phyloP scores from a whole-genome alignment of 2,888 invertebrate genomes.

The Corbicula japonica region DNA sequence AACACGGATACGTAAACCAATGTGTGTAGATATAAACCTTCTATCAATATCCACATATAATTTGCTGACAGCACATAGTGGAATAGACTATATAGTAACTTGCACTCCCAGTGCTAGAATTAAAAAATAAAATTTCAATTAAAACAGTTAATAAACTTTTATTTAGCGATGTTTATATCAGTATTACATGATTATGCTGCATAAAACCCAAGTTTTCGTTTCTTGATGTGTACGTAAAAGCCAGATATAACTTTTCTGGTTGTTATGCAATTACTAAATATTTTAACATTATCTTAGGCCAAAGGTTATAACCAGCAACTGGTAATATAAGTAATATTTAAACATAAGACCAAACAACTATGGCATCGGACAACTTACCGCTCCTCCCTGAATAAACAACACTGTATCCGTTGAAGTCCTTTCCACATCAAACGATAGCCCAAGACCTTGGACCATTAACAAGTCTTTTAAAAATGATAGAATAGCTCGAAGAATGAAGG shows the following conservation, averaged over 20 bases:
- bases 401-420: slow-evolving; percentile 57
- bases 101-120: slow-evolving; percentile 90
- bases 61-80: slow-evolving; percentile 91
- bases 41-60: slow-evolving; percentile 92
- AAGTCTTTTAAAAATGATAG: slow-evolving; percentile 89
- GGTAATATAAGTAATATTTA: no score
- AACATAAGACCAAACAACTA: no score
- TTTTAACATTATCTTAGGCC: no score
- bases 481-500: slow-evolving; percentile 90
- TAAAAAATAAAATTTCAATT: neutral
- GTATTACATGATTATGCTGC: no score
- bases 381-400: slow-evolving; percentile 70
- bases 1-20: slow-evolving; percentile 91
- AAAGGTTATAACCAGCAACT: no score
- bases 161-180: no score
- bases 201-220: no score
- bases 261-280: no score
- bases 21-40: slow-evolving; percentile 91
- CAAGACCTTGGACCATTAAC: slow-evolving; percentile 87
- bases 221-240: no score
- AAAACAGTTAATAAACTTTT: no score
- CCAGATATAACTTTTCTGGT: no score
- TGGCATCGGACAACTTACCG: slow-evolving; percentile 61
- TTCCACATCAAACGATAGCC: slow-evolving; percentile 76
- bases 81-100: slow-evolving; percentile 90